These are phyloP conservation scores for Coluber constrictor DNA, from an alignment of 2,797 vertebrate genomes.

Conservation along the genomic window DNA sequence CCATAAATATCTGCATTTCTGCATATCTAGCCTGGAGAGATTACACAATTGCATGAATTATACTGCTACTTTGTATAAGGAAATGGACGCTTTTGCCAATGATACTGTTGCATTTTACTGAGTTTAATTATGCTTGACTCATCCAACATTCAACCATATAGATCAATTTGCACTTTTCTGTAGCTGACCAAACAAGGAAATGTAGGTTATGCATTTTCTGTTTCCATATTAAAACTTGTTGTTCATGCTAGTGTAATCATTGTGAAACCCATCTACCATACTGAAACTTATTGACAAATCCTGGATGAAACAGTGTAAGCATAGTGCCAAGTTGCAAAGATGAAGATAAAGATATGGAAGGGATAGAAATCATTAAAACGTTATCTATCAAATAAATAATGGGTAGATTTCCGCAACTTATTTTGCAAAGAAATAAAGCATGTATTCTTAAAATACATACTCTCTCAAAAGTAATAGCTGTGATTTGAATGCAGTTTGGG, in stretches of 20 bases:
- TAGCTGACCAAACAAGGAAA: neutral
- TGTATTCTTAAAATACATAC: neutral
- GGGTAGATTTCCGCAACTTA: neutral
- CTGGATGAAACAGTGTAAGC: neutral
- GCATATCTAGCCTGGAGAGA: accelerated
- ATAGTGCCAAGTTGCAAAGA: no score
- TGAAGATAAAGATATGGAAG: neutral
- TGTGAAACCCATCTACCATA: neutral
- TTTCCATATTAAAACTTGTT: neutral
- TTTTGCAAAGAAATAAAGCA: neutral
- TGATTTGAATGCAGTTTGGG: neutral
- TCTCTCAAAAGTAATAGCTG: no score
- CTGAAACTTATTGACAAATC: neutral
- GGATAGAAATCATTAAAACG: neutral
- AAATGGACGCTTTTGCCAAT: neutral
- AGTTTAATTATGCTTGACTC: neutral
- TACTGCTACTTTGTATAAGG: neutral
- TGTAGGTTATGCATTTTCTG: neutral
- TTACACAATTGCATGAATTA: neutral
- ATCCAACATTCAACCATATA: neutral
- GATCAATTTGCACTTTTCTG: neutral
- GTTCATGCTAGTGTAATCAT: neutral
- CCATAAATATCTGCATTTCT: slow-evolving; percentile 16
- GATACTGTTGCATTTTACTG: neutral
- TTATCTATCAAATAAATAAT: neutral